Percentiles rank a stretch among this genome's conserved stretches.
These are phyloP conservation scores for Pyralis farinalis DNA, from an alignment of 2,888 invertebrate species.

Conservation along the genomic window DNA sequence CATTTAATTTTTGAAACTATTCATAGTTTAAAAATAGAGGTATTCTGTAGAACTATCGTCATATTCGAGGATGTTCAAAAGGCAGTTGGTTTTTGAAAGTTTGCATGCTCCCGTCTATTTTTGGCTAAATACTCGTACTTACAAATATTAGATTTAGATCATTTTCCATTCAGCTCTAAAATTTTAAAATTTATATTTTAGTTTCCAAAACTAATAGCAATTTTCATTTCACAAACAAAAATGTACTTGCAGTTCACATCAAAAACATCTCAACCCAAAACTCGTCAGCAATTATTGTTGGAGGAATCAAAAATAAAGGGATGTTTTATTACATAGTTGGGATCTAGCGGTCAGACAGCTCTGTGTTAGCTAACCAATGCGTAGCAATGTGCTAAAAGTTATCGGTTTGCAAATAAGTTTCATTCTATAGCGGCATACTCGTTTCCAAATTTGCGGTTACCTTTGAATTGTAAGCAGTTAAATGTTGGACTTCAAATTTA, in stretches of 20 bases:
- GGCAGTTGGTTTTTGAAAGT: no score
- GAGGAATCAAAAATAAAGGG: conserved; percentile 26
- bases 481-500: conserved; percentile 75
- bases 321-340: conserved; percentile 62
- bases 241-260: neutral
- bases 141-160: no score
- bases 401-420: conserved; percentile 76
- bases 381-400: conserved; percentile 57
- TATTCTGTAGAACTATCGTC: no score
- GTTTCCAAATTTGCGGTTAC: conserved; percentile 76
- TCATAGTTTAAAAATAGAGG: no score
- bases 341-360: conserved; percentile 42
- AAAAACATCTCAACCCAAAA: neutral
- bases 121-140: no score
- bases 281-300: neutral
- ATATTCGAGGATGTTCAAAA: no score
- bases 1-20: no score
- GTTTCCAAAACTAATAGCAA: no score
- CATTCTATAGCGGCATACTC: conserved; percentile 68
- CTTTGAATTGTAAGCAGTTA: conserved; percentile 79
- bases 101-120: no score
- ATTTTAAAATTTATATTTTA: no score
- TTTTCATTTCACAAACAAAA: neutral
- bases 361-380: conserved; percentile 56
- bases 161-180: no score